Evolutionary conservation across 2,888 invertebrate genomes (phyloP), one percentile per base, ranked within the genome.

Genomic region (Thymelicus acteon): DNA sequence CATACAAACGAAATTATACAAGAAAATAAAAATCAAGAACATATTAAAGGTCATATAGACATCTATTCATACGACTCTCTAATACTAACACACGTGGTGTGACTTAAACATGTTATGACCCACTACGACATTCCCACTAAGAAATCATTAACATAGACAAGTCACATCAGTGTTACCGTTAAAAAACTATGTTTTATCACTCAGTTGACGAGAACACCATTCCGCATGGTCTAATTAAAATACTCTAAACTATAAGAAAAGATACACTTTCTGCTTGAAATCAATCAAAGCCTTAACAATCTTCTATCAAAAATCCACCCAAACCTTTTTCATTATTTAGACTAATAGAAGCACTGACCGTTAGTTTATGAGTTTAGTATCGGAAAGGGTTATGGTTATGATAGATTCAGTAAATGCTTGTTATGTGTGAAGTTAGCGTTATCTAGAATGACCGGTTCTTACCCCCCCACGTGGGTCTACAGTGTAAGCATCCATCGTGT

Each of bases 161-260:
- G 67, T 71, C 73, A 70, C 72, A 71, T 62, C 67, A 72, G 68
- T 67, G 67, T 60, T 67, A 52, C 58, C 69, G 64, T 66, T 57
- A 66, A 60, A 66, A 75, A 74, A 74, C 77, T 77, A 77, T 80
- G 80, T 84, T 85, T 84, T 90, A 91, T 91, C 91, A 91, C 91
- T 90, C 84, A 73, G 79, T 90, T 91, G 91, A 91, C 91, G 91
- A 92, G 92, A 86, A 86, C 79, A 77, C 79, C 80, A 80, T 82
- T 77, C 76, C 74, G 49, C 19, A 68, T 62, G 67, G 62, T 57
- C 37, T 64, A 66, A 61, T 70, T 58, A 64, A 64, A 62, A 69
- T 69, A 70, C 60, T 57, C 58, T 64, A 60, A 70, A 70, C 39
- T 62, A 63, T 52, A 69, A 44, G 60, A 52, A n/a, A 68, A 54